Conservation (phyloP, 2,113 vertebrate species). For the Notothenia rossii region DNA sequence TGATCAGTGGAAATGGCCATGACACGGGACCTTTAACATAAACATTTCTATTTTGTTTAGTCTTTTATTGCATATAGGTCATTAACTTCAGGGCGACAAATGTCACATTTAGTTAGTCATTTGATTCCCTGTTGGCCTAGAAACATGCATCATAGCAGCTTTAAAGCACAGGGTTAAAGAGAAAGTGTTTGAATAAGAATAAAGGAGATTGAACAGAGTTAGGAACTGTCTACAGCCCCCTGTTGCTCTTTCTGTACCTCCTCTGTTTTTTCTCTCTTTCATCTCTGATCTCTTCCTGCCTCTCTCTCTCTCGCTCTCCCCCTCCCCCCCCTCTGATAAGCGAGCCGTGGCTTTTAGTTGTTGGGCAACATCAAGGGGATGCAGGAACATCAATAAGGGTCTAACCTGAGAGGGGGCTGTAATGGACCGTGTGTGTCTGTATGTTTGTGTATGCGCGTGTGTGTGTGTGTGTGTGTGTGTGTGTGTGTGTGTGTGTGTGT, state of each 20-base stretch:
- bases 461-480: slow-evolving; percentile 40
- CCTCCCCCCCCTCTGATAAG: no score
- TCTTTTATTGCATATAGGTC: no score
- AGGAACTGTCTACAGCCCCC: no score
- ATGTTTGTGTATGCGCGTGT: slow-evolving; percentile 15
- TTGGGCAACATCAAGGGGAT: slow-evolving; percentile 77
- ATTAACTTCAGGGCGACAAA: neutral
- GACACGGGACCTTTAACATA: no score
- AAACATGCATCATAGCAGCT: neutral
- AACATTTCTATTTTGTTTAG: no score
- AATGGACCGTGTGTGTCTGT: slow-evolving; percentile 59
- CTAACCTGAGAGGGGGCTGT: slow-evolving; percentile 58
- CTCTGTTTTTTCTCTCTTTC: no score
- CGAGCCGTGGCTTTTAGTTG: slow-evolving; percentile 76
- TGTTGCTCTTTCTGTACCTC: no score
- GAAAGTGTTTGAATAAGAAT: neutral
- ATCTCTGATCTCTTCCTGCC: no score
- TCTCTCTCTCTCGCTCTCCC: slow-evolving; percentile 13
- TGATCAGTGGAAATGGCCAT: no score
- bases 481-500: slow-evolving; percentile 39
- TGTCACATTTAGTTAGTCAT: neutral
- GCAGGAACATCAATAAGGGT: slow-evolving; percentile 77
- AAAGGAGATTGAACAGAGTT: neutral
- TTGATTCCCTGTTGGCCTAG: neutral
- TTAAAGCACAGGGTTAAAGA: neutral